phyloP scores from a whole-genome alignment of 2,888 invertebrate genomes.

The Geotrupes spiniger region DNA sequence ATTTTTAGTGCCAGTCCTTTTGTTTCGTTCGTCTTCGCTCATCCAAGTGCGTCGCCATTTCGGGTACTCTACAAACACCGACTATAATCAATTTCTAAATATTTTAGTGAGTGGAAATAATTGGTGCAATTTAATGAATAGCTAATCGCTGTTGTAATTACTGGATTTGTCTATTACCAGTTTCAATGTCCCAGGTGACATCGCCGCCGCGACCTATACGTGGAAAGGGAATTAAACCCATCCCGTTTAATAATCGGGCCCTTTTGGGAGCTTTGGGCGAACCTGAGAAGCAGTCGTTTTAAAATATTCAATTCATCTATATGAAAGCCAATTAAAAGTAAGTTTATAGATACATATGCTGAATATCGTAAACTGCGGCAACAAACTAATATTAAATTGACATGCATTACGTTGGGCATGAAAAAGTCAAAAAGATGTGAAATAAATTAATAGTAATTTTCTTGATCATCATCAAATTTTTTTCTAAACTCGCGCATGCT shows the following conservation, averaged over 20 bases:
- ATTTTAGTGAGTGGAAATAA: slow-evolving; percentile 11
- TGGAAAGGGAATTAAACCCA: slow-evolving; percentile 50
- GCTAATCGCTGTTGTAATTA: no score
- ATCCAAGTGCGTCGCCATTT: slow-evolving; percentile 11
- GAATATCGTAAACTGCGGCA: no score
- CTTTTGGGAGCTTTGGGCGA: slow-evolving; percentile 4
- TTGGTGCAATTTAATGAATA: slow-evolving; percentile 9
- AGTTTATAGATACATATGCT: no score
- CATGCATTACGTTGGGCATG: no score
- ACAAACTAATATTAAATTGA: no score
- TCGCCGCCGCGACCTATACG: slow-evolving; percentile 48
- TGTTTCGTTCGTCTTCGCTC: neutral
- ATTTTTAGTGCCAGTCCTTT: slow-evolving; percentile 38
- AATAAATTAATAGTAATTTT: no score
- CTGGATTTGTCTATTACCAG: no score
- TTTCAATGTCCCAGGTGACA: slow-evolving; percentile 25
- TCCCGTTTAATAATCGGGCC: slow-evolving; percentile 4
- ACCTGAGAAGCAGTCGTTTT: neutral
- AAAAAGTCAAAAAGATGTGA: no score
- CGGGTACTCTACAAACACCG: slow-evolving; percentile 6
- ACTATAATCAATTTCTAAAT: slow-evolving; percentile 15
- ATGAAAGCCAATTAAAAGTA: neutral
- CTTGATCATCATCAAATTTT: no score
- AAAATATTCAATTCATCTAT: neutral
- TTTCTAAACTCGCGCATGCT: no score